These are phyloP conservation scores for Pachyrhynchus sulphureomaculatus DNA, from an alignment of 1,140 invertebrate genomes.

Conservation along the genomic window DNA sequence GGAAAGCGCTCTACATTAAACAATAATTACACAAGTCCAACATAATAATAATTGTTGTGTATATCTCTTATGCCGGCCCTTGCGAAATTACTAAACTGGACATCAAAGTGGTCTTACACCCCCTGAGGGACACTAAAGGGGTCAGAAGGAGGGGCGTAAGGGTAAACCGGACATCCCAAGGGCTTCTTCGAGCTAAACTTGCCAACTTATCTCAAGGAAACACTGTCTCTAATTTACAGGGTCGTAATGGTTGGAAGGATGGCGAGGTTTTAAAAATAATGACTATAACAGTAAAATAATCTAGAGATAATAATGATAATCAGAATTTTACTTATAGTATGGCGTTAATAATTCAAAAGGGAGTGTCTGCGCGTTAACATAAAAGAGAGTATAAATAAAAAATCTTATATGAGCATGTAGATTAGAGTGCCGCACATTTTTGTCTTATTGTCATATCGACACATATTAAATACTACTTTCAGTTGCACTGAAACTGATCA, in stretches of 20 bases:
- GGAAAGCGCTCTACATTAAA: conserved; percentile 2
- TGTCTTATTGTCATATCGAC: no score
- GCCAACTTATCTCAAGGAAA: conserved; percentile 19
- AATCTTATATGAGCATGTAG: no score
- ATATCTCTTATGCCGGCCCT: not conserved
- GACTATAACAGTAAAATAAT: no score
- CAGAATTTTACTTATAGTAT: no score
- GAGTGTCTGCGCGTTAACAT: no score
- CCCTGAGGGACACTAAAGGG: not conserved
- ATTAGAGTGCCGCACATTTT: no score
- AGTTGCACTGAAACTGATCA: no score
- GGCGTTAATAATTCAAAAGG: no score
- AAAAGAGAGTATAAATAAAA: no score
- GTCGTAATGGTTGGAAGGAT: not conserved
- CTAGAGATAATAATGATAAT: no score
- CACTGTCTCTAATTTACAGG: conserved; percentile 16
- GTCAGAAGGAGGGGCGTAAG: not conserved
- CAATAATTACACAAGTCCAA: conserved; percentile 9
- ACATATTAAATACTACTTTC: no score
- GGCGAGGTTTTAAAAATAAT: no score
- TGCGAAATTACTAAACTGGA: conserved; percentile 16
- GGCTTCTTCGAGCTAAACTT: conserved; percentile 13
- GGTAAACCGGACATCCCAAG: conserved; percentile 14
- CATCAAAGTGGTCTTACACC: conserved; percentile 21
- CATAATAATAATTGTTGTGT: conserved; percentile 3